Evolutionary conservation across 2,888 invertebrate species (phyloP).

Genomic region (Drosophila emarginata): DNA sequence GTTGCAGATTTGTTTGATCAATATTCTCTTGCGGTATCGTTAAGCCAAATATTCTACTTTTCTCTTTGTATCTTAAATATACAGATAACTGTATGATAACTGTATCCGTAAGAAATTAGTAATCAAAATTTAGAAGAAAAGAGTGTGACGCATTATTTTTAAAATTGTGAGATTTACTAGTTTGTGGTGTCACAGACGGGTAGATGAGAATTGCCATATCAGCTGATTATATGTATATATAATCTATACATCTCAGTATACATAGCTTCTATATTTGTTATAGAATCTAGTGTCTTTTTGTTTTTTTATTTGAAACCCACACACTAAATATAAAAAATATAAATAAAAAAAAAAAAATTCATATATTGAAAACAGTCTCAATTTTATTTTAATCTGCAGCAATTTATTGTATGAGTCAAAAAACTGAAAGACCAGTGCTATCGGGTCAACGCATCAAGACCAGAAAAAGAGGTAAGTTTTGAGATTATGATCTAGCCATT

Average conservation of each 20-base stretch:
- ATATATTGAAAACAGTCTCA: not conserved
- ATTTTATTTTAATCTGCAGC: conserved; percentile 83
- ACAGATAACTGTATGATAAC: too few species aligned
- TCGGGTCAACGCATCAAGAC: conserved; percentile 99
- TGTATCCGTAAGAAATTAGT: too few species aligned
- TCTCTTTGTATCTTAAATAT: too few species aligned
- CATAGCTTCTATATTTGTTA: not conserved
- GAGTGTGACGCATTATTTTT: too few species aligned
- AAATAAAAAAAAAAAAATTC: not conserved
- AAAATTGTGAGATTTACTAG: too few species aligned
- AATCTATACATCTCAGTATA: not conserved
- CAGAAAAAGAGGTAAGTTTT: conserved; percentile 97
- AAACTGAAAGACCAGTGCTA: conserved; percentile 99
- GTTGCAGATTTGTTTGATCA: too few species aligned
- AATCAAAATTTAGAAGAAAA: too few species aligned
- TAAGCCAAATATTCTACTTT: too few species aligned
- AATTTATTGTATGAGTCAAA: conserved; percentile 99
- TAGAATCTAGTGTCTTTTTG: not conserved
- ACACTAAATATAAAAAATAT: not conserved
- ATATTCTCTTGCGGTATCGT: too few species aligned
- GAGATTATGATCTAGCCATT: not conserved
- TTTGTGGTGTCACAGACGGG: too few species aligned
- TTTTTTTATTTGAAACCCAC: not conserved
- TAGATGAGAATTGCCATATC: too few species aligned
- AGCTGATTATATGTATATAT: not conserved